These are phyloP conservation scores for Chanos chanos DNA, from an alignment of 2,797 vertebrate species.

Conservation along the genomic window DNA sequence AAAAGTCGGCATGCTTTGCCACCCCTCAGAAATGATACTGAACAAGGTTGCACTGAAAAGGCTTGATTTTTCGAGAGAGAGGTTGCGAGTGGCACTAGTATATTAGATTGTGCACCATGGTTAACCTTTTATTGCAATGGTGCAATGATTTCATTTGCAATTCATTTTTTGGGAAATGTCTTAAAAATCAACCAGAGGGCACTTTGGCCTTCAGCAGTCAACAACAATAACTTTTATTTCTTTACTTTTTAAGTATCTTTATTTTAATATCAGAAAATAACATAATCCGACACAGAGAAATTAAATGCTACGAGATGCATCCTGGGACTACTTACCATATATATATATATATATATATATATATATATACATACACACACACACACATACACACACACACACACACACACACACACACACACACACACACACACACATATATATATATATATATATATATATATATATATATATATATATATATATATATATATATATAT, in stretches of 20 bases:
- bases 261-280: neutral
- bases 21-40: conserved; percentile 10
- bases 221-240: neutral
- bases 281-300: too few relatives aligned
- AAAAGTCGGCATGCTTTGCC: neutral
- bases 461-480: conserved; percentile 4
- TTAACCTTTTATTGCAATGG: conserved; percentile 30
- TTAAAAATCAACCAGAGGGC: conserved; percentile 36
- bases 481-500: too few relatives aligned
- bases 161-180: conserved; percentile 14
- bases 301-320: too few relatives aligned
- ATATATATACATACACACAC: conserved; percentile 5
- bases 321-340: too few relatives aligned
- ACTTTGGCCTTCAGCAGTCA: conserved; percentile 17
- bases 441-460: too few relatives aligned
- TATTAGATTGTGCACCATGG: conserved; percentile 23
- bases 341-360: too few relatives aligned
- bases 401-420: too few relatives aligned
- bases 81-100: conserved; percentile 14
- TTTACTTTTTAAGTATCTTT: neutral
- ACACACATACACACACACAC: conserved; percentile 7
- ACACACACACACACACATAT: conserved; percentile 4
- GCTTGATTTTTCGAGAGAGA: conserved; percentile 15
- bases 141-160: conserved; percentile 39
- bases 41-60: conserved; percentile 1